phyloP scores from a whole-genome alignment of 2,888 invertebrate species.

The Cryptocheilus praepositus region DNA sequence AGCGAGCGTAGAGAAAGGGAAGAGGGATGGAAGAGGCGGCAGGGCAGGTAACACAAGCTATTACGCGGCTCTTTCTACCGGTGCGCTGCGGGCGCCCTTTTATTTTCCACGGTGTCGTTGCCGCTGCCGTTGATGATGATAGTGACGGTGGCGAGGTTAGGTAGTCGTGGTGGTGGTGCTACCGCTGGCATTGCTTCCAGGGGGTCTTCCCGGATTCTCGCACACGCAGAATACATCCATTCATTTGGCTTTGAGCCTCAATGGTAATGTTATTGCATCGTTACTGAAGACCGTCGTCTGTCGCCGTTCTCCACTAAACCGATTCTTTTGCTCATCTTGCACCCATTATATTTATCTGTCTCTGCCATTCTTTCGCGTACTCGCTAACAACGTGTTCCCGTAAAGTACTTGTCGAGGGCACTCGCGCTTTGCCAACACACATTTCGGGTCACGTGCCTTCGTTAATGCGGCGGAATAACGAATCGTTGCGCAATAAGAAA shows the following conservation, averaged over 20 bases:
- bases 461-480: no score
- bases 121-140: conserved; percentile 11
- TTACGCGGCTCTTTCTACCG: conserved; percentile 56
- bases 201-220: conserved; percentile 42
- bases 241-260: conserved; percentile 66
- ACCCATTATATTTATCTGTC: conserved; percentile 29
- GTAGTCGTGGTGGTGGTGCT: conserved; percentile 17
- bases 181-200: conserved; percentile 5
- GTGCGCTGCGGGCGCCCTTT: conserved; percentile 48
- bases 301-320: conserved; percentile 11
- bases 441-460: no score
- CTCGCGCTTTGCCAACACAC: no score
- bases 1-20: no score
- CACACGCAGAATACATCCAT: conserved; percentile 63
- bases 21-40: conserved; percentile 18
- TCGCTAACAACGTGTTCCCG: no score
- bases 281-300: conserved; percentile 57
- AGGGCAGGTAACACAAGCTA: conserved; percentile 57
- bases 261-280: conserved; percentile 71
- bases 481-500: no score
- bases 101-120: conserved; percentile 49
- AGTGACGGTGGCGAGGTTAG: no score
- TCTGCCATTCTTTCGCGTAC: conserved; percentile 4
- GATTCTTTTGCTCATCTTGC: conserved; percentile 31
- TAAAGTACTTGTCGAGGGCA: no score